Base-by-base conservation (phyloP, 2,888 invertebrate species). In the Leptinotarsa rubiginosa region DNA sequence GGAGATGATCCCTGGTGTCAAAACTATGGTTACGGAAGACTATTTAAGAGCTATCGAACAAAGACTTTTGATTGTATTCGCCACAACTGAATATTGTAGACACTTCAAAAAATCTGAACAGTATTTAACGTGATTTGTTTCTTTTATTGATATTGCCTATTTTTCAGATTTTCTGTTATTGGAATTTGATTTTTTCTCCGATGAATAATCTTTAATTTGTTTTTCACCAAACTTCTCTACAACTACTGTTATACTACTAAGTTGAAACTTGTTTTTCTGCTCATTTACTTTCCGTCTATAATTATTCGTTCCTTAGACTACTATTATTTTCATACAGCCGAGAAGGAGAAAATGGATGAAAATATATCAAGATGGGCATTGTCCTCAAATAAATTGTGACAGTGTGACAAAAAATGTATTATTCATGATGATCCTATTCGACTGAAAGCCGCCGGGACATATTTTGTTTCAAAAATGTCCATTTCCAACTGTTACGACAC, bases 21-120 rank as follows among this genome's bases (percentile, higher is more conserved):
- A 89, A 77, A 92, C 92, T 12, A 86, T 96, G 5, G 90, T 96
- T 16, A 93, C 93, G 3, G 90, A 92, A 70, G 91, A 91, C 62
- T 96, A 97, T 87, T 91, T 93, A 73, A 89, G 90, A 82, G 95
- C 95, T 13, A 89, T 97, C 62, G 95, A 97, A 85, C 89, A 96
- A 78, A 89, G 96, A 84, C 86, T 97, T 54, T 87, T 93, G 69
- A 91, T 93, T 79, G 89, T 96, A 62, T 94, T 93, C 86, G 93
- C 95, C 15, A 92, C 94, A 69, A 91, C 96, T 66, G 93, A 94
- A 86, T 92, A 92, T 85, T 96, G 96, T 86, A 91, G 93, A 75
- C 87, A 88, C 75, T 84, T 86, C 77, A 88, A 87, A 79, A 86
- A 87, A 81, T 73, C 47, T 49, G 73, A 73, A 49, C 64, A 62